These are phyloP conservation scores for Antechinus stuartii DNA, from an alignment of 2,113 vertebrate genomes.

Conservation along the genomic window DNA sequence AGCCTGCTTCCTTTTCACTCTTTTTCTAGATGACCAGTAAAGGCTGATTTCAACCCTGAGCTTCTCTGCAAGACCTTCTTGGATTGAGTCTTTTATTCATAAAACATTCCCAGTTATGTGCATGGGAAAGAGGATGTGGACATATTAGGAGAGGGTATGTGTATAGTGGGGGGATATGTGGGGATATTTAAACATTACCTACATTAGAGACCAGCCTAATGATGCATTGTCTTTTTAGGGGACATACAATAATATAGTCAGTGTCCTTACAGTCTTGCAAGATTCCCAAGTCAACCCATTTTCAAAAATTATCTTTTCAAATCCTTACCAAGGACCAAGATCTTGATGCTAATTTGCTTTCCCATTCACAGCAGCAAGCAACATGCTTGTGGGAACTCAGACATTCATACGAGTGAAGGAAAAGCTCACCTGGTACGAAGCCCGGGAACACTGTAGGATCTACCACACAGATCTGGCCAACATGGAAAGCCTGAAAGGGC, in stretches of 20 bases:
- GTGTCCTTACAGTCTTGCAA: background rate
- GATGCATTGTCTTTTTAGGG: background rate
- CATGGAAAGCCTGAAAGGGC: background rate
- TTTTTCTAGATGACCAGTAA: background rate
- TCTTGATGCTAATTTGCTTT: background rate
- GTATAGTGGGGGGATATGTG: background rate
- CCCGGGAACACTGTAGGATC: background rate
- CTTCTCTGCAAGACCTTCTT: background rate
- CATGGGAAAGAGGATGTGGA: background rate
- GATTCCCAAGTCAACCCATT: background rate
- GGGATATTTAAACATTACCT: too few species aligned
- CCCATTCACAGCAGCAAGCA: conserved; percentile 41
- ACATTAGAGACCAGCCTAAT: background rate
- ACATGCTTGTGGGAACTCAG: background rate
- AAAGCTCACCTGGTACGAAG: conserved; percentile 40
- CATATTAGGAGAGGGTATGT: too few species aligned
- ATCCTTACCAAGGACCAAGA: background rate
- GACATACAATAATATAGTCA: background rate
- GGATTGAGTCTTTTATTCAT: background rate
- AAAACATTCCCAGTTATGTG: background rate
- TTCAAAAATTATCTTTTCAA: background rate
- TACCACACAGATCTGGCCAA: background rate
- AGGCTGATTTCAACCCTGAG: background rate
- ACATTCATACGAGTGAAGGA: conserved; percentile 12
- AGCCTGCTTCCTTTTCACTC: background rate